A percentile compares a stretch with the other conserved stretches of the same genome.
These are phyloP conservation scores for Hydrozoanthus gracilis DNA, from an alignment of 92 coral and sea anemone genomes.

Conservation along the genomic window DNA sequence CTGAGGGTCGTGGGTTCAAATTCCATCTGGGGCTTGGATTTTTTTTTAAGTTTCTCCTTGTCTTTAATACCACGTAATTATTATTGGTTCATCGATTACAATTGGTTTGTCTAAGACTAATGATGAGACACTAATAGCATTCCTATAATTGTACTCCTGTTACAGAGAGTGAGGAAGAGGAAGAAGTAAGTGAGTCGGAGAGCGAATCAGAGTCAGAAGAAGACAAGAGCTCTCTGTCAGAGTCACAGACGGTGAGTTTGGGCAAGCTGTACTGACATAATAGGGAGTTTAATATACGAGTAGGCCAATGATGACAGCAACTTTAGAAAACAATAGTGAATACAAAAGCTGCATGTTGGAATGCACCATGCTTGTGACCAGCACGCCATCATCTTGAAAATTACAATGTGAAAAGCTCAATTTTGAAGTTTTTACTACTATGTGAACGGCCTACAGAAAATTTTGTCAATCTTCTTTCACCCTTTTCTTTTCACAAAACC, in stretches of 20 bases:
- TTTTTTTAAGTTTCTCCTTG: too few relatives aligned
- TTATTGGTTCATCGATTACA: too few relatives aligned
- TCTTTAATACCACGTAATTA: too few relatives aligned
- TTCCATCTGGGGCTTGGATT: too few relatives aligned
- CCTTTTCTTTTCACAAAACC: too few relatives aligned
- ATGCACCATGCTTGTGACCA: neutral
- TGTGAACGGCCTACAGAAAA: too few relatives aligned
- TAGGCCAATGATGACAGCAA: neutral
- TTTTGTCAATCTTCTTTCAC: too few relatives aligned
- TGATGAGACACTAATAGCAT: neutral
- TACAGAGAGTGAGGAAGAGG: conserved; percentile 74
- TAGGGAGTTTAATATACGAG: neutral
- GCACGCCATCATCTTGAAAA: too few relatives aligned
- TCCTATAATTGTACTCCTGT: conserved; percentile 31
- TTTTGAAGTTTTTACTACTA: too few relatives aligned
- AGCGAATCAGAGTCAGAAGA: conserved; percentile 63
- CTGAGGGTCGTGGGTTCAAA: too few relatives aligned
- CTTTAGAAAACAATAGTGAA: neutral
- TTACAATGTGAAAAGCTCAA: too few relatives aligned
- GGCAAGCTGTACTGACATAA: neutral
- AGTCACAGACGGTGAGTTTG: conserved; percentile 13
- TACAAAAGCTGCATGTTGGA: too few relatives aligned
- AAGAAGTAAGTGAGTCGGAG: conserved; percentile 75
- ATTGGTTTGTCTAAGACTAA: neutral
- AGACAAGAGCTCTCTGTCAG: conserved; percentile 42